Percentiles rank a stretch among this genome's conserved stretches.
Evolutionary conservation across 2,113 vertebrate genomes (phyloP).

Genomic region (Platichthys stellatus): DNA sequence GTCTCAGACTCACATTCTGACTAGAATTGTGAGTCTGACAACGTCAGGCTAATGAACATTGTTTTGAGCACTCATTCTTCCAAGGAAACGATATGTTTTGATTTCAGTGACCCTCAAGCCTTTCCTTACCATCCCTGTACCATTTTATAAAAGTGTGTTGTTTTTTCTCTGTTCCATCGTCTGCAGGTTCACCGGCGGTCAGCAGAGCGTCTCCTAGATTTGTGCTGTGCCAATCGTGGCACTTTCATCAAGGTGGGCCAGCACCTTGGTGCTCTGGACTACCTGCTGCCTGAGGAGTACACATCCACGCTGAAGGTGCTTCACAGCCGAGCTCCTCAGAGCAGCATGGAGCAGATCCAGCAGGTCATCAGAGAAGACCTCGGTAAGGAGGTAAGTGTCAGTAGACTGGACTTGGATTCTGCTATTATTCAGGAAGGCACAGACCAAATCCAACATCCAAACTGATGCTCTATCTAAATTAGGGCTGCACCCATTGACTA

Average conservation of each 20-base stretch:
- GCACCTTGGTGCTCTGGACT: slow-evolving; percentile 94
- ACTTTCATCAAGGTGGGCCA: slow-evolving; percentile 99
- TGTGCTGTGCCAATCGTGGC: slow-evolving; percentile 96
- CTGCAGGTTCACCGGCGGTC: slow-evolving; percentile 91
- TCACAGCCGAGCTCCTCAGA: slow-evolving; percentile 92
- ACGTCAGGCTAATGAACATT: too few species aligned
- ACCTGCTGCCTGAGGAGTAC: slow-evolving; percentile 94
- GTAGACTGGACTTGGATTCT: background rate
- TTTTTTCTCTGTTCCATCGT: background rate
- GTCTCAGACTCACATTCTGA: too few species aligned
- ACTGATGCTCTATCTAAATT: background rate
- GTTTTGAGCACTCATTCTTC: background rate
- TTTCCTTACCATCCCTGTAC: background rate
- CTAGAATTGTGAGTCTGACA: too few species aligned
- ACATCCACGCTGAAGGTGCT: slow-evolving; percentile 93
- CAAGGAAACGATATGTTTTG: background rate
- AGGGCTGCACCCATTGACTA: too few species aligned
- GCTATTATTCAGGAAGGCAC: background rate
- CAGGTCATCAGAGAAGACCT: slow-evolving; percentile 95
- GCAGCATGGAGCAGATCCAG: slow-evolving; percentile 89
- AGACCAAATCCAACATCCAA: background rate
- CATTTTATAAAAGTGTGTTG: background rate
- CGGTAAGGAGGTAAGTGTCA: slow-evolving; percentile 88
- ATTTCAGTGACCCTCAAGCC: background rate
- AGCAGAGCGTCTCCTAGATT: slow-evolving; percentile 89